Conservation (phyloP, 1,140 invertebrate genomes). For the Bradysia coprophila region DNA sequence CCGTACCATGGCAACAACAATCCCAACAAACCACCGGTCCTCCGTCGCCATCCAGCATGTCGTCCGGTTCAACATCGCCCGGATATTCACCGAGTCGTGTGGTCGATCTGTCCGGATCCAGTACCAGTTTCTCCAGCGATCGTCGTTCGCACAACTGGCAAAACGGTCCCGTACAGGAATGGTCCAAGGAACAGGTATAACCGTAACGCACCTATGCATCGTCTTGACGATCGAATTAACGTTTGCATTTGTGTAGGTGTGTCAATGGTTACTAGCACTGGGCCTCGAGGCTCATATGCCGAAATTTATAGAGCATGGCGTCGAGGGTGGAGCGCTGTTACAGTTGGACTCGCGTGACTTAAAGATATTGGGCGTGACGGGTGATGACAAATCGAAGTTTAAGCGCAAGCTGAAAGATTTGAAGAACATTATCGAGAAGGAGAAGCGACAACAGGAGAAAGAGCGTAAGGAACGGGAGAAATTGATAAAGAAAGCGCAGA, state of each 20-base stretch:
- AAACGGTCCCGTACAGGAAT: conserved; percentile 52
- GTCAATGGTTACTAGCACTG: conserved; percentile 40
- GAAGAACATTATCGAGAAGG: conserved; percentile 56
- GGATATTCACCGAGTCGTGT: conserved; percentile 24
- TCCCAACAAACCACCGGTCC: conserved; percentile 24
- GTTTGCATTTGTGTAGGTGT: too few species aligned
- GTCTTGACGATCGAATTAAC: too few species aligned
- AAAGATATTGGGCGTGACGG: conserved; percentile 62
- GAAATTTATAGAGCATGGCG: conserved; percentile 64
- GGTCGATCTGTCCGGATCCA: conserved; percentile 30
- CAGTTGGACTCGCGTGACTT: conserved; percentile 72
- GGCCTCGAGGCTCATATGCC: conserved; percentile 68
- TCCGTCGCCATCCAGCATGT: conserved; percentile 42
- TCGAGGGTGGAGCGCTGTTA: conserved; percentile 65
- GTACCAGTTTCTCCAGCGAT: conserved; percentile 26
- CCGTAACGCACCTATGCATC: too few species aligned
- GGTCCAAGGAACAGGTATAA: conserved; percentile 75
- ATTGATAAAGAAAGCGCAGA: conserved; percentile 59
- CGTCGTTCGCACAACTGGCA: conserved; percentile 41
- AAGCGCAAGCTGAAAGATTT: conserved; percentile 83
- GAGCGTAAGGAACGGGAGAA: conserved; percentile 62
- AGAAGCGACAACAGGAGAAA: conserved; percentile 48
- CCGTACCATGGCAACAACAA: conserved; percentile 8
- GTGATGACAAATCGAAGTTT: conserved; percentile 62
- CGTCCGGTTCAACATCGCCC: conserved; percentile 34